phyloP scores from a whole-genome alignment of 1,140 invertebrate species.

The Daktulosphaira vitifoliae region DNA sequence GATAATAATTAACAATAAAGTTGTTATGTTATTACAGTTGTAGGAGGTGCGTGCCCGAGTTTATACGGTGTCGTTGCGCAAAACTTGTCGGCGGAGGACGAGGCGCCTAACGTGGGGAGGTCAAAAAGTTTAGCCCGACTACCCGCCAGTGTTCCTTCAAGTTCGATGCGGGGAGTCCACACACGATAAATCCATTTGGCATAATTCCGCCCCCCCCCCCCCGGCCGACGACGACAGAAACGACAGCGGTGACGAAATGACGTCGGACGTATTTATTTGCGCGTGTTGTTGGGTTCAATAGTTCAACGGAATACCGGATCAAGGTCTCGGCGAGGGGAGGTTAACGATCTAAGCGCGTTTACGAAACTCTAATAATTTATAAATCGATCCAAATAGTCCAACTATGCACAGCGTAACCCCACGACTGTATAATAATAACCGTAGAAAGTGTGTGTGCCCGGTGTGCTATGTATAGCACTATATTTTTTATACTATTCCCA shows the following conservation, averaged over 20 bases:
- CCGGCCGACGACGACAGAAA: too few species aligned
- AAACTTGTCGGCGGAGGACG: too few species aligned
- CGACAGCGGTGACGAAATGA: slow-evolving; percentile 9
- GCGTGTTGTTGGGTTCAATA: slow-evolving; percentile 15
- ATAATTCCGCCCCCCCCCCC: too few species aligned
- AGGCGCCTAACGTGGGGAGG: background rate
- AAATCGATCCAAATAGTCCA: slow-evolving; percentile 17
- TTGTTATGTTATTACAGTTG: too few species aligned
- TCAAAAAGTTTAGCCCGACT: background rate
- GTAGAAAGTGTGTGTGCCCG: too few species aligned
- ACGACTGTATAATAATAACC: too few species aligned
- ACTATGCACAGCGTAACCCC: background rate
- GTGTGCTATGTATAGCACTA: too few species aligned
- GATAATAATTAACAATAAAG: too few species aligned
- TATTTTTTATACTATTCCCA: too few species aligned
- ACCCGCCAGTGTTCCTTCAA: too few species aligned
- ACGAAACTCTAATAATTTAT: slow-evolving; percentile 18
- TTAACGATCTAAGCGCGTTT: slow-evolving; percentile 23
- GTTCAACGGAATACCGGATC: slow-evolving; percentile 33
- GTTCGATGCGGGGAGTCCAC: background rate
- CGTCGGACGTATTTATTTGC: slow-evolving; percentile 17
- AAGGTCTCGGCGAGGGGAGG: slow-evolving; percentile 13
- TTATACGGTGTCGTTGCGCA: too few species aligned
- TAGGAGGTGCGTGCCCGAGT: too few species aligned
- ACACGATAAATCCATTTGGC: background rate